Evolutionary conservation across 2,113 vertebrate genomes (phyloP).

Genomic region (Campylomormyrus tamandua): DNA sequence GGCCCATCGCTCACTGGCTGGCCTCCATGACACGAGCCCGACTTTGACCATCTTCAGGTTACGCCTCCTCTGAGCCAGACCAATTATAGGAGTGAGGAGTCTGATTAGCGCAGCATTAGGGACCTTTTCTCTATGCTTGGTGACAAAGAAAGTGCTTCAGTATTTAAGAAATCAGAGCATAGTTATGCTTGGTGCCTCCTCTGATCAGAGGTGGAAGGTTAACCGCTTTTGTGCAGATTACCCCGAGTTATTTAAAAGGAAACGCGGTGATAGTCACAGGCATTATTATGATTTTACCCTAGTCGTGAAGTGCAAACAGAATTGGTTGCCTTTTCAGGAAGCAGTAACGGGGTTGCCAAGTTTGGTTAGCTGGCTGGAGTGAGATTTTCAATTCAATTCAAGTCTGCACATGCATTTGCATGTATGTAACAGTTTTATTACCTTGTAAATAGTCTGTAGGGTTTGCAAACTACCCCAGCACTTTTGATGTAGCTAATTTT

Average conservation of each 20-base stretch:
- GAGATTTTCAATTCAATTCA: not conserved
- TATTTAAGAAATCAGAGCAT: constrained; percentile 21
- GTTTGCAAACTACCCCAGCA: not conserved
- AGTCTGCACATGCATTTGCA: not conserved
- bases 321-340: not conserved
- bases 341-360: not conserved
- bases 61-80: constrained; percentile 45
- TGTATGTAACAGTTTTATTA: not conserved
- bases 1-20: constrained; percentile 48
- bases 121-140: constrained; percentile 40
- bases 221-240: not conserved
- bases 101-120: constrained; percentile 54
- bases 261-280: not conserved
- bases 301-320: not conserved
- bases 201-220: not conserved
- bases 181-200: not conserved
- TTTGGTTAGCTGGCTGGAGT: not conserved
- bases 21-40: constrained; percentile 57
- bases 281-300: not conserved
- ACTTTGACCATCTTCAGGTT: constrained; percentile 47
- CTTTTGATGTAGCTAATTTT: not conserved
- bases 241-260: not conserved
- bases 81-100: constrained; percentile 40
- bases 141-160: constrained; percentile 40
- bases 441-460: not conserved